Conservation (phyloP, 2,113 vertebrate genomes). For the Shinisaurus crocodilurus region DNA sequence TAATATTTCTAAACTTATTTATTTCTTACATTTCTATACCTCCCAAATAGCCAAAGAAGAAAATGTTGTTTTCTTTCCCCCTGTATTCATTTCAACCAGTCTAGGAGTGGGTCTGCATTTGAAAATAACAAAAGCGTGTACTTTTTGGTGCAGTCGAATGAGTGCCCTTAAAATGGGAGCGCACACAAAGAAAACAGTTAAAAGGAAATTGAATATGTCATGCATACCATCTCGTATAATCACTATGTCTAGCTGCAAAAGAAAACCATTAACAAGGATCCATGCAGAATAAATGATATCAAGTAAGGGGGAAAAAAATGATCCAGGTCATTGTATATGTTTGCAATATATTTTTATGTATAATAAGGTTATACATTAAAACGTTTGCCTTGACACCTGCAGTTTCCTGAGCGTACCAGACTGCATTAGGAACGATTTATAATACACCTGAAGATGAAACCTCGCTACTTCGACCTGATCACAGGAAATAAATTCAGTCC, state of each 20-base stretch:
- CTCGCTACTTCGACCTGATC: not conserved
- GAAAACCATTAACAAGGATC: not conserved
- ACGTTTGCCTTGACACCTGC: not conserved
- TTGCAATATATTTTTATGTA: not conserved
- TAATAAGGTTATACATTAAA: not conserved
- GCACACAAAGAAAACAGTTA: not conserved
- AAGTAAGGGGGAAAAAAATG: not conserved
- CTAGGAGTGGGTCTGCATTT: not conserved
- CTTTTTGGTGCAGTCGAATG: not conserved
- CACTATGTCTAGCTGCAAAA: not conserved
- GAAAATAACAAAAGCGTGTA: not conserved
- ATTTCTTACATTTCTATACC: no score
- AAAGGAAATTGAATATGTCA: not conserved
- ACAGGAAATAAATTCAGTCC: not conserved
- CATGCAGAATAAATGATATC: not conserved
- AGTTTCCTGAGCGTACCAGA: not conserved
- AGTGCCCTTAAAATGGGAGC: not conserved
- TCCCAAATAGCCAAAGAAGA: no score
- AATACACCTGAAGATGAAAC: not conserved
- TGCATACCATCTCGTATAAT: not conserved
- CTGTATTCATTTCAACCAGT: not conserved
- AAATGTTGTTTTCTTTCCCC: not conserved
- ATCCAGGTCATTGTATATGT: not conserved
- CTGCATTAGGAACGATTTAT: not conserved
- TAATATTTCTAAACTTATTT: not conserved